A percentile compares a stretch with the other conserved stretches of the same genome.
phyloP scores from a whole-genome alignment of 1,140 invertebrate genomes.

The Vollenhovia emeryi region DNA sequence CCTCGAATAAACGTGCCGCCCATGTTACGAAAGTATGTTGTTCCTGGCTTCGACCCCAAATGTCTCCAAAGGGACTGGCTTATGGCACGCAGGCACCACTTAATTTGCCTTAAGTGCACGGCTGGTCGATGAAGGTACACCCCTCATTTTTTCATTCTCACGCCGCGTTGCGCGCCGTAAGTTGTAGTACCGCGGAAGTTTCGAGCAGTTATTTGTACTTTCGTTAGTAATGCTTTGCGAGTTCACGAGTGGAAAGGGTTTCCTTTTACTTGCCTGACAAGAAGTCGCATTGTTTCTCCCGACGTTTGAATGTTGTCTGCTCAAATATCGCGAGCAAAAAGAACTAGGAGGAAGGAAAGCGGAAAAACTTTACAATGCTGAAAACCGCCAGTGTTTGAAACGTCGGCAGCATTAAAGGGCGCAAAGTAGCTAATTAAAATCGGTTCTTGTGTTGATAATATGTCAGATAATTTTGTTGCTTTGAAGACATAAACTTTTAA shows the following conservation, averaged over 20 bases:
- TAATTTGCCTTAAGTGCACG: constrained; percentile 47
- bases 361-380: neutral
- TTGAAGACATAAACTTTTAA: neutral
- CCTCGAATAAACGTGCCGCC: neutral
- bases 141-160: neutral
- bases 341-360: neutral
- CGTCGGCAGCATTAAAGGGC: neutral
- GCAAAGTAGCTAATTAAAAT: neutral
- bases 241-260: constrained; percentile 34
- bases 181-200: constrained; percentile 47
- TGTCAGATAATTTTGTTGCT: neutral
- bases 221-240: constrained; percentile 42
- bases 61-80: neutral
- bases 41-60: neutral
- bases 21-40: constrained; percentile 13
- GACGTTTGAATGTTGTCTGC: neutral
- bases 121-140: neutral
- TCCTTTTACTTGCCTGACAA: neutral
- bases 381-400: neutral
- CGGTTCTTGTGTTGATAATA: neutral
- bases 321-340: neutral
- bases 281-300: neutral
- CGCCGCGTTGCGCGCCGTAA: neutral
- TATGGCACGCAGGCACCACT: neutral
- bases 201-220: constrained; percentile 60